These are phyloP conservation scores for Sinohyriopsis cumingii DNA, from an alignment of 2,888 invertebrate genomes.

Conservation along the genomic window DNA sequence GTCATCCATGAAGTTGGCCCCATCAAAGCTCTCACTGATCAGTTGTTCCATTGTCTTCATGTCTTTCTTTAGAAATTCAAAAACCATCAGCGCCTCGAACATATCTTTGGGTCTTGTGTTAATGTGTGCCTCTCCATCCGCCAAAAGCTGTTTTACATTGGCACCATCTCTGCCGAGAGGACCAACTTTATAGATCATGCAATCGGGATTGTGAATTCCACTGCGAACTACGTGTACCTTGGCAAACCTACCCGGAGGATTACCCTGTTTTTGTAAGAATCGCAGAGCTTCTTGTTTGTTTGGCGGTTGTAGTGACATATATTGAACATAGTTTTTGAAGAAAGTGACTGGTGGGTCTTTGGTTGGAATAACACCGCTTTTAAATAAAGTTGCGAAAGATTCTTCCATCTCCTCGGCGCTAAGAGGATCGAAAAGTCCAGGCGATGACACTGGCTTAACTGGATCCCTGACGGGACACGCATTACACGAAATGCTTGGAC, in stretches of 20 bases:
- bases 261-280: slow-evolving; percentile 14
- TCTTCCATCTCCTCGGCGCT: slow-evolving; percentile 12
- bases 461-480: background rate
- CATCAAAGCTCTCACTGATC: slow-evolving; percentile 41
- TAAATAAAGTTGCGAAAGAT: slow-evolving; percentile 2
- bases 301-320: slow-evolving; percentile 23
- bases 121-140: slow-evolving; percentile 29
- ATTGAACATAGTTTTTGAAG: slow-evolving; percentile 18
- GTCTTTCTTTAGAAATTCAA: slow-evolving; percentile 6
- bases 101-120: slow-evolving; percentile 33
- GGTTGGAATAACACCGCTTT: slow-evolving; percentile 10
- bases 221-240: slow-evolving; percentile 36
- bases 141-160: slow-evolving; percentile 11
- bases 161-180: slow-evolving; percentile 20
- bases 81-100: slow-evolving; percentile 13
- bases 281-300: slow-evolving; percentile 17
- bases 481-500: background rate
- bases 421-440: slow-evolving; percentile 16
- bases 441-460: too few relatives aligned
- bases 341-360: slow-evolving; percentile 13
- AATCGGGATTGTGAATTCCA: slow-evolving; percentile 13
- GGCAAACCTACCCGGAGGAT: slow-evolving; percentile 38
- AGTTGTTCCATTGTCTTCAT: slow-evolving; percentile 20
- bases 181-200: slow-evolving; percentile 43
- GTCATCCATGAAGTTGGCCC: slow-evolving; percentile 13